phyloP scores from a whole-genome alignment of 2,113 vertebrate species.

The Atrichornis clamosus region DNA sequence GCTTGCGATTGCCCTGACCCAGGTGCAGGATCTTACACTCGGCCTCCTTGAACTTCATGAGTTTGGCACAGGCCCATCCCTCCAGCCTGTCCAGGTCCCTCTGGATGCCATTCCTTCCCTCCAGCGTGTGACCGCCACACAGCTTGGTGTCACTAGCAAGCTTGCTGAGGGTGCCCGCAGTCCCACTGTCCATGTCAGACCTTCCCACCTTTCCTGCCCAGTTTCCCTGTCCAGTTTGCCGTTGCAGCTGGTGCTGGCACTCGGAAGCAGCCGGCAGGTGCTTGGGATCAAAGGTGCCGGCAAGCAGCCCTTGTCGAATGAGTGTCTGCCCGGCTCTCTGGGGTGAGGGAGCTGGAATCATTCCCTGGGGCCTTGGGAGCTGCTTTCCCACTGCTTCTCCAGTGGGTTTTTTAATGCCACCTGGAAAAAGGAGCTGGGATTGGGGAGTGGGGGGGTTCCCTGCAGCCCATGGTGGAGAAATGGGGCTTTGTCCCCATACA shows the following conservation, averaged over 20 bases:
- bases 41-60: background rate
- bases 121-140: fast-evolving
- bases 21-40: background rate
- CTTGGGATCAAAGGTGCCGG: background rate
- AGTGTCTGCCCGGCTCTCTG: too few relatives aligned
- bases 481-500: fast-evolving
- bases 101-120: background rate
- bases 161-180: background rate
- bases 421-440: background rate
- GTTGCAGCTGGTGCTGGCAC: fast-evolving
- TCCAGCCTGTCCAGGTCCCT: background rate
- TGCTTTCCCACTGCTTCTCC: fast-evolving
- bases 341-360: too few relatives aligned
- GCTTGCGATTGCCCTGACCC: background rate
- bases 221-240: fast-evolving
- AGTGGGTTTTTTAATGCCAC: background rate
- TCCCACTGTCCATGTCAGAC: fast-evolving
- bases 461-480: background rate
- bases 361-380: background rate
- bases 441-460: background rate
- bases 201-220: background rate
- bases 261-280: background rate
- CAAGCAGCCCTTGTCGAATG: fast-evolving
- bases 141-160: background rate
- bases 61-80: background rate